Conservation (phyloP, 2,797 vertebrate species). For the Eurystomus glaucurus region DNA sequence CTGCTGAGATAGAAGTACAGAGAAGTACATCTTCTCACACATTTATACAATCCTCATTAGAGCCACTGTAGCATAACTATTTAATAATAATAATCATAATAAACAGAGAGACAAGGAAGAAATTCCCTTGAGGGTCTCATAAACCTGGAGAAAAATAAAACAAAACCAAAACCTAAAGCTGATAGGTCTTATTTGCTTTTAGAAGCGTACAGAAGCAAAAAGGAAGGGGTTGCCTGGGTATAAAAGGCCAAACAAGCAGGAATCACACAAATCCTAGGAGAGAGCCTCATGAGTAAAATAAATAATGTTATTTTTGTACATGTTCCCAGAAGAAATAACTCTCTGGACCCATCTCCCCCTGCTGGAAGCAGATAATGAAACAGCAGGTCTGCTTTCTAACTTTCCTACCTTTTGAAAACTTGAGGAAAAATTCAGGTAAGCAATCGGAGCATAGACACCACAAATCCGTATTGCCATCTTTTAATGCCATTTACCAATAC, state of each 20-base stretch:
- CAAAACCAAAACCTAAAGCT: background rate
- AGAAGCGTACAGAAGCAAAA: background rate
- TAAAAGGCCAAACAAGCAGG: constrained; percentile 17
- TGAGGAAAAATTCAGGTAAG: background rate
- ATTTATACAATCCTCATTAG: constrained; percentile 7
- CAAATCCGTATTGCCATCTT: background rate
- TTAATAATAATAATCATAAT: constrained; percentile 2
- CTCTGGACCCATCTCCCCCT: constrained; percentile 82
- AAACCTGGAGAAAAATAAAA: background rate
- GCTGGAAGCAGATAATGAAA: constrained; percentile 75
- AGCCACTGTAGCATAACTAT: background rate
- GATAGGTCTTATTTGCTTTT: constrained; percentile 9
- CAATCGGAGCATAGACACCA: background rate
- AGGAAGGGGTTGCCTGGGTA: background rate
- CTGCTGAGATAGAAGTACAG: background rate
- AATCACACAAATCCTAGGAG: constrained; percentile 42
- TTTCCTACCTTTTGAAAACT: background rate
- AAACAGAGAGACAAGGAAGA: background rate
- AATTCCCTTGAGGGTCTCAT: constrained; percentile 14
- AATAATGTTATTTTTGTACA: background rate
- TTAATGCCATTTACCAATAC: background rate
- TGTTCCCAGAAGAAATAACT: constrained; percentile 69
- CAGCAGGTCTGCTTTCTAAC: background rate
- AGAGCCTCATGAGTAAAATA: background rate
- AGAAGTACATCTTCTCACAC: background rate